Base-by-base conservation (phyloP, 2,113 vertebrate species). In the Ursus arctos region DNA sequence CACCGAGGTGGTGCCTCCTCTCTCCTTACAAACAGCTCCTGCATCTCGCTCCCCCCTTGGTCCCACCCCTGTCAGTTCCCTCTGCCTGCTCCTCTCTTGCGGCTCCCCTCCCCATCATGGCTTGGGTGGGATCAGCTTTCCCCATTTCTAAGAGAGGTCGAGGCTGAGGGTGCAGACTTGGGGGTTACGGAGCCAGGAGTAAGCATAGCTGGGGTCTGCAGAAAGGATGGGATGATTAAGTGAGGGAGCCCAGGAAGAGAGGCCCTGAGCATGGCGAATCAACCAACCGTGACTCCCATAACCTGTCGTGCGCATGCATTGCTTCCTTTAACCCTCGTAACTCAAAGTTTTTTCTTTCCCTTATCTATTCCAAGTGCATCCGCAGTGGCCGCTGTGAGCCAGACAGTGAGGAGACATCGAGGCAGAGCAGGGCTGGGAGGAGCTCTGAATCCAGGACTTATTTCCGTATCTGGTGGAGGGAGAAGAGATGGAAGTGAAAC, bases 11-110 rank as follows among this genome's bases (percentile, higher is more conserved):
- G 6, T 55, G 16, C 2, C 21, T 15, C n/a, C 47, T 31, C 16
- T n/a, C 49, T 51, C 53, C 43, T 85, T 4, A 8, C 1, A 69
- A 74, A 59, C 19, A 43, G 11, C 7, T 8, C 76, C 51, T 7
- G 22, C 43, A 1, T 9, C 26, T 43, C 12, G 0, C 43, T n/a
- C 47, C 22, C 2, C 57, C 53, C 33, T 14, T 4, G 2, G 5
- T 6, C 0, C 18, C 22, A 18, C 11, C 49, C 11, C 13, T 4
- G 12, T 31, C 65, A 4, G 19, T 69, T 77, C 49, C 5, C 18
- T 12, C 67, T 36, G 12, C 65, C n/a, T 28, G 7, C n/a, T 74
- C n/a, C 22, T 49, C 1, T n/a, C 3, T 0, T 0, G 1, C 11
- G 28, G 16, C 31, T 33, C 31, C 61, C 71, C 69, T 77, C 67